Conservation (phyloP, 2,113 vertebrate genomes). For the Psophia crepitans region DNA sequence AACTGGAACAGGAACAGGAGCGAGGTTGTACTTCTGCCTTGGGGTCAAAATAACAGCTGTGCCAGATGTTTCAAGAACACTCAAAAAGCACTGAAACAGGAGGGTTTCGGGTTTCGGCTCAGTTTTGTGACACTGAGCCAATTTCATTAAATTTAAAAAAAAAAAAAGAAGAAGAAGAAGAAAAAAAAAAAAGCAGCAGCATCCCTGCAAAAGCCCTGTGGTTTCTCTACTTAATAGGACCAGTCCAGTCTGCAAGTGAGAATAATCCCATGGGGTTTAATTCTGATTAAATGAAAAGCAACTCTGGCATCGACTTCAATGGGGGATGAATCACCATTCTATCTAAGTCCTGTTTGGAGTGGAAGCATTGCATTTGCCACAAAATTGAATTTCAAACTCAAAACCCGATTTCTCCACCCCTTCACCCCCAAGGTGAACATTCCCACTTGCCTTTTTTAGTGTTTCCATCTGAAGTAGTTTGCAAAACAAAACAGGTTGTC, state of each 20-base stretch:
- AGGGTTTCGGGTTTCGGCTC: conserved; percentile 25
- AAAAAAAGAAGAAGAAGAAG: neutral
- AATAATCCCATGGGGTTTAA: conserved; percentile 40
- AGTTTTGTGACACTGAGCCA: neutral
- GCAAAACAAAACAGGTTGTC: neutral
- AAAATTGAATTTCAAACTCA: neutral
- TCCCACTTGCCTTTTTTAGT: neutral
- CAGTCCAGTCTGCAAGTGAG: conserved; percentile 28
- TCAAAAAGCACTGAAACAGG: neutral
- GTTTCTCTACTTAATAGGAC: neutral
- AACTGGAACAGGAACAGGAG: neutral
- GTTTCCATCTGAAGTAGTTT: neutral
- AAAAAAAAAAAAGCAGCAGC: neutral
- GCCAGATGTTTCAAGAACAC: conserved; percentile 50
- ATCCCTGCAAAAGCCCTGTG: neutral
- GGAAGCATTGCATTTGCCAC: neutral
- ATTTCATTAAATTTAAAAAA: neutral
- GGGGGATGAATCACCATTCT: neutral
- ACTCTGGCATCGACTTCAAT: conserved; percentile 23
- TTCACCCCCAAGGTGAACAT: neutral
- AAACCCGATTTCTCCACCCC: neutral
- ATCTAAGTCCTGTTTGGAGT: neutral
- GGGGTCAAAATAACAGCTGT: conserved; percentile 36
- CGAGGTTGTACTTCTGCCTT: neutral
- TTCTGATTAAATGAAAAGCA: conserved; percentile 45